Base-by-base conservation (phyloP, 2,113 vertebrate species). In the Ascaphus truei region DNA sequence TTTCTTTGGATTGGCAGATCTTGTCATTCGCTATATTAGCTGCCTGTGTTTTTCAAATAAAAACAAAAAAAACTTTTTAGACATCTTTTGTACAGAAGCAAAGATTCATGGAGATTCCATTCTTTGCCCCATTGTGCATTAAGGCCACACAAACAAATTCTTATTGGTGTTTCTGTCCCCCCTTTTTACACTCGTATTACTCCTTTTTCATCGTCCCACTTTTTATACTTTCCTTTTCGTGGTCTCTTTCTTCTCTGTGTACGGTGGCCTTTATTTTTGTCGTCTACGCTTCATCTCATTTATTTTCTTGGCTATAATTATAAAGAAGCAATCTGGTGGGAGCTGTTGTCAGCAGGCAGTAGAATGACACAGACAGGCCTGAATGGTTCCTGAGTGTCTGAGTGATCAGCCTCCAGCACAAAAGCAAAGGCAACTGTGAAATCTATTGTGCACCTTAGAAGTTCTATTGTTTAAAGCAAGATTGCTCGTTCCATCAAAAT, bases 321-420 rank as follows among this genome's bases (percentile, higher is more conserved):
- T 62, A 62, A 62, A 62, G 59, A 48, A 62, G 41, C 59, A 15
- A 18, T 59, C 13, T 34, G 53, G 12, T 18, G 16, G n/a, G 31
- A 26, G 22, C 41, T 18, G 18, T 23, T 62, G 59, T 62, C 59
- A 62, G 39, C 26, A n/a, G 30, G 59, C 41, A 15, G 27, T 33
- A 47, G 36, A 29, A 20, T 29, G 25, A 60, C 36, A 29, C 37
- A 43, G 27, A 39, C 26, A 48, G 59, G 59, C 59, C 37, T 62
- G 27, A 23, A 47, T 62, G 59, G 47, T 62, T 62, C 29, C 59
- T 62, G 39, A 47, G 39, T 47, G 39, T 62, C 41, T 31, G 41
- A 31, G 18, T 18, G 11, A 62, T 31, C 59, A 30, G 59, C 59
- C 41, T 62, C 39, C 27, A 47, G 59, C 59, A 27, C 15, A 62